Conservation (phyloP, 2,888 invertebrate species). For the Eupelmus urozonus region DNA sequence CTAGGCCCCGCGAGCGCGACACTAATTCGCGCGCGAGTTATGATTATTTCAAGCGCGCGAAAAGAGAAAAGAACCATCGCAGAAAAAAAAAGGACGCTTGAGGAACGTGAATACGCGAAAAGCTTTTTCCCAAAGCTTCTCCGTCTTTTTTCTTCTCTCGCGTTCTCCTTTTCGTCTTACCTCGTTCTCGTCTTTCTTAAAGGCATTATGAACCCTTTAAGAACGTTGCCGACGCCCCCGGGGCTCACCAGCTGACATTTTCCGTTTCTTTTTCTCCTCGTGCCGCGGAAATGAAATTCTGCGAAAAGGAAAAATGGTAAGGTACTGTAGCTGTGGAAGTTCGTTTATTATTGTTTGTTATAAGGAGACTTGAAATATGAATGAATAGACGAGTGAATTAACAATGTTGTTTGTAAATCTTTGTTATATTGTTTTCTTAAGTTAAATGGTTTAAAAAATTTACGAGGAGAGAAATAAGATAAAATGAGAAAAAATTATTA, state of each 20-base stretch:
- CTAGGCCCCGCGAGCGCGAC: neutral
- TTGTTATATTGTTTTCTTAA: no score
- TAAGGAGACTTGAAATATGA: no score
- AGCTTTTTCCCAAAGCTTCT: no score
- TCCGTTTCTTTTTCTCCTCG: neutral
- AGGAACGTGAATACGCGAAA: no score
- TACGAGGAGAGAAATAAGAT: no score
- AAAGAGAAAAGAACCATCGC: no score
- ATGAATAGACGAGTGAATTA: no score
- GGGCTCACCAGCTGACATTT: neutral
- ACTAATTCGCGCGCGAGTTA: no score
- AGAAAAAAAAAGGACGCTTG: no score
- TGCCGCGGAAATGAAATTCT: neutral
- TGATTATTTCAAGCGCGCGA: neutral
- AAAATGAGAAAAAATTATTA: no score
- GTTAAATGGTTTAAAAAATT: no score
- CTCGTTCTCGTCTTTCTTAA: neutral
- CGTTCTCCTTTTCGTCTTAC: neutral
- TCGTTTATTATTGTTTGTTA: neutral
- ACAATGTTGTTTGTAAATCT: no score
- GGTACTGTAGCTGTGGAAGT: neutral
- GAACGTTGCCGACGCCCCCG: neutral
- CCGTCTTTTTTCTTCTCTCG: neutral
- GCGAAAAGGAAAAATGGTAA: neutral
- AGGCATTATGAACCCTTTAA: slow-evolving; percentile 8